Conservation (phyloP, 2,797 vertebrate genomes). For the Glossophaga mutica region DNA sequence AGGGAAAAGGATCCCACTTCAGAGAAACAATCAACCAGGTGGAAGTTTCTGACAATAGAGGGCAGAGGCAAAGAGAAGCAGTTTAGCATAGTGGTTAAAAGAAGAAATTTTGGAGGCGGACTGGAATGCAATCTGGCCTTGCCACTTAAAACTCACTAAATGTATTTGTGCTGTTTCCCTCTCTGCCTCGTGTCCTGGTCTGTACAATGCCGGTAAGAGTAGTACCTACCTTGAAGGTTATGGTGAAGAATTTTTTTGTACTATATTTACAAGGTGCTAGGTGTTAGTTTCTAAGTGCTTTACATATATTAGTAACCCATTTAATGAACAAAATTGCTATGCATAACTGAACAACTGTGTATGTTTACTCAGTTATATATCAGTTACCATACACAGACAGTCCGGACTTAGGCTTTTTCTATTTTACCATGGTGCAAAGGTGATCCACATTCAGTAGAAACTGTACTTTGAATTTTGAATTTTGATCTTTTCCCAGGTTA, state of each 20-base stretch:
- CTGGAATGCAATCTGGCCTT: neutral
- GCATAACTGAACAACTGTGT: neutral
- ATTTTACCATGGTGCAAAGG: neutral
- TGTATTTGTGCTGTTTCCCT: neutral
- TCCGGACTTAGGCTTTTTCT: neutral
- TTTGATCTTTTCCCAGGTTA: neutral
- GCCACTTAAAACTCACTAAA: neutral
- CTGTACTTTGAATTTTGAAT: neutral
- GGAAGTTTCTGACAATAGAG: neutral
- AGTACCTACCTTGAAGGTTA: neutral
- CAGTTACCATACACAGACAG: neutral
- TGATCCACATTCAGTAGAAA: neutral
- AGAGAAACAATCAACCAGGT: neutral
- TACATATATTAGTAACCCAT: neutral
- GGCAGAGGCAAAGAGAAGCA: neutral
- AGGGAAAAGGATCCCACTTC: neutral
- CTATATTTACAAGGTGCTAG: neutral
- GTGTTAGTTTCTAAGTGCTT: neutral
- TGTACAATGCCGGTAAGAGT: neutral
- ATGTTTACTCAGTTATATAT: neutral
- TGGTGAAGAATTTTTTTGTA: neutral
- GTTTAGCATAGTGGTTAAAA: neutral
- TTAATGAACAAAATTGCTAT: neutral
- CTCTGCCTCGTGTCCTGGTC: neutral
- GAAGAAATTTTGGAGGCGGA: neutral